Base-by-base conservation (phyloP, 2,797 vertebrate species). In the Gallinago solitaria region DNA sequence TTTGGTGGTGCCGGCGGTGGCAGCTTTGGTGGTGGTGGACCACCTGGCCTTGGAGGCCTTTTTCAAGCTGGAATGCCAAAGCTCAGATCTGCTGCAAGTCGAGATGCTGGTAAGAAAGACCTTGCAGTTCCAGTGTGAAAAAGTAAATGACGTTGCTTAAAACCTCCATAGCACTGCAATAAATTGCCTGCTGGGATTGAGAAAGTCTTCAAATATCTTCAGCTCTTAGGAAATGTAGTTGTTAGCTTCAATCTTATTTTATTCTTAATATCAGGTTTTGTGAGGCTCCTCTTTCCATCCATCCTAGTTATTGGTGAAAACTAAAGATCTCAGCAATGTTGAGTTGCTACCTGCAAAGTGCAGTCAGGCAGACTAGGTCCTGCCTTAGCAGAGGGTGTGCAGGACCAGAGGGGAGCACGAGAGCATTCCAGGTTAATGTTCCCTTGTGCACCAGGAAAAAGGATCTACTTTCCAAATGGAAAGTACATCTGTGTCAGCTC, bases 51-150 rank as follows among this genome's bases (percentile, higher is more conserved):
- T 87, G 99, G 99, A 92, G 99, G 99, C 75, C 97, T 99, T 50
- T 99, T 99, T 97, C 99, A 99, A 78, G 98, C 98, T 45, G 99
- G 99, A 79, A 99, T 99, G 98, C 99, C 99, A 25, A 99, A 98
- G 97, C 98, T 99, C 83, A 98, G 99, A 90, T 98, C 99, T 89
- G 96, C 99, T 45, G 97, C 96, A 14, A 98, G 48, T 97, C 97
- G 98, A 96, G 98, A 99, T 83, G 95, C 97, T 15, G 99, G 99
- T 99, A 98, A 98, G 96, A 48, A 76, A 70, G 30, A 54, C 39
- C 69, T 65, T 81, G 68, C 12, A 50, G 23, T 91, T 90, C 27
- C 13, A 54, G 5, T 45, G 14, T 47, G 53, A 73, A 45, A 61
- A 90, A 84, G 50, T n/a, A 90, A 33, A 85, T 61, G 8, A 24